Conservation (phyloP, 2,888 invertebrate genomes). For the Nemurella pictetii region DNA sequence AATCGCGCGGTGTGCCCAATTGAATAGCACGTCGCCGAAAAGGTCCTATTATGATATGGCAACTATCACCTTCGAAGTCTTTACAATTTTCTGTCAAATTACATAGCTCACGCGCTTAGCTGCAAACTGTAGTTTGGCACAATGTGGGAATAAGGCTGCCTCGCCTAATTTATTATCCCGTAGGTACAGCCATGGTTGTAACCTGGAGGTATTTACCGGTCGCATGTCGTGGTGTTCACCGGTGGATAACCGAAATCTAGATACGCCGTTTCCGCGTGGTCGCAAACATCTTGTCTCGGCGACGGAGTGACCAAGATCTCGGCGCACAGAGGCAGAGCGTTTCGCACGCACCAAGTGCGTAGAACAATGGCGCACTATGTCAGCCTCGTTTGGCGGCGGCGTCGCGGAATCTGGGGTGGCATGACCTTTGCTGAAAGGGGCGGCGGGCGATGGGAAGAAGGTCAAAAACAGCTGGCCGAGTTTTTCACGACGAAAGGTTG, state of each 20-base stretch:
- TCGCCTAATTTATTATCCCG: neutral
- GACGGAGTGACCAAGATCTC: neutral
- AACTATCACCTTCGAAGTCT: neutral
- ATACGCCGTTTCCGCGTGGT: neutral
- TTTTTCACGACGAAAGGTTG: neutral
- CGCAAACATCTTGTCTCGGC: neutral
- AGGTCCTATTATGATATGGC: neutral
- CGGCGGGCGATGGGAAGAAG: neutral
- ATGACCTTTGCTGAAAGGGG: neutral
- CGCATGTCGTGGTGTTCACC: neutral
- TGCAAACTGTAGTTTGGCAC: neutral
- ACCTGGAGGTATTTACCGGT: neutral
- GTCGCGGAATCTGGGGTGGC: neutral
- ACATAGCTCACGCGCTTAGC: neutral
- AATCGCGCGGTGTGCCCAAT: neutral
- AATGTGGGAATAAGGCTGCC: neutral
- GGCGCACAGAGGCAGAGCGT: neutral
- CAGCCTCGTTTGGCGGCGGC: neutral
- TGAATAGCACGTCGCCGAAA: neutral
- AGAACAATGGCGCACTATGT: neutral
- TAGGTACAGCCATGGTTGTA: neutral
- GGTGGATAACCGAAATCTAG: neutral
- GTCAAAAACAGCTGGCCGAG: neutral
- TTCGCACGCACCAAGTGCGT: neutral
- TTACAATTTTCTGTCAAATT: neutral